Evolutionary conservation across 2,888 invertebrate genomes (phyloP).

Genomic region (Pyrgus malvae): DNA sequence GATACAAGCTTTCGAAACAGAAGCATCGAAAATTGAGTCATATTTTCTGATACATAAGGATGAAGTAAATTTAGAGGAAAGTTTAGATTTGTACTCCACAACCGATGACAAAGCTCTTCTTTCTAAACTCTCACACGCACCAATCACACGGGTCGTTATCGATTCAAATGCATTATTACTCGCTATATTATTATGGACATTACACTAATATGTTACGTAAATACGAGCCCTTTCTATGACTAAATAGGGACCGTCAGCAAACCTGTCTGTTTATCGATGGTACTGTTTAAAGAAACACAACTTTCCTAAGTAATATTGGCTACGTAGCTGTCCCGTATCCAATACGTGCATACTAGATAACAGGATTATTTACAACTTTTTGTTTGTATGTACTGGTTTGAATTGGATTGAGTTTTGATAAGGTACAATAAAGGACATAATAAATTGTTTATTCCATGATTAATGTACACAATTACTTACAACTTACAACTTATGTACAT

Average conservation of each 20-base stretch:
- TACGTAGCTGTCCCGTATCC: too few relatives aligned
- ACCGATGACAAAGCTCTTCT: slow-evolving; percentile 19
- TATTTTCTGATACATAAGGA: slow-evolving; percentile 8
- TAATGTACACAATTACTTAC: too few relatives aligned
- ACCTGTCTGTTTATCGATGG: slow-evolving; percentile 18
- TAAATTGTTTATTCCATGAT: too few relatives aligned
- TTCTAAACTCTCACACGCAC: slow-evolving; percentile 22
- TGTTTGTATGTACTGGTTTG: neutral
- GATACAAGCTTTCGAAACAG: neutral
- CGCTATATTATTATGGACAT: slow-evolving; percentile 38
- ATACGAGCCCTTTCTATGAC: slow-evolving; percentile 38
- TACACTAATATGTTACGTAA: slow-evolving; percentile 38
- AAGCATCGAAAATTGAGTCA: slow-evolving; percentile 8
- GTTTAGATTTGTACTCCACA: neutral
- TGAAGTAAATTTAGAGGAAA: neutral
- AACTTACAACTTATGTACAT: too few relatives aligned
- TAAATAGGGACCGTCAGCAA: slow-evolving; percentile 10
- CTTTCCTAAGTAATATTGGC: slow-evolving; percentile 8
- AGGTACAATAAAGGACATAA: too few relatives aligned
- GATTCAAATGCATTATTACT: slow-evolving; percentile 38
- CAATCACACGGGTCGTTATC: slow-evolving; percentile 39
- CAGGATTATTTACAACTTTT: neutral
- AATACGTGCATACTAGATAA: too few relatives aligned
- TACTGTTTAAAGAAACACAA: slow-evolving; percentile 11
- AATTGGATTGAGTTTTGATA: too few relatives aligned